Percentiles rank a stretch among this genome's conserved stretches.
Evolutionary conservation across 2,888 invertebrate genomes (phyloP).

Genomic region (Phyllotreta striolata): DNA sequence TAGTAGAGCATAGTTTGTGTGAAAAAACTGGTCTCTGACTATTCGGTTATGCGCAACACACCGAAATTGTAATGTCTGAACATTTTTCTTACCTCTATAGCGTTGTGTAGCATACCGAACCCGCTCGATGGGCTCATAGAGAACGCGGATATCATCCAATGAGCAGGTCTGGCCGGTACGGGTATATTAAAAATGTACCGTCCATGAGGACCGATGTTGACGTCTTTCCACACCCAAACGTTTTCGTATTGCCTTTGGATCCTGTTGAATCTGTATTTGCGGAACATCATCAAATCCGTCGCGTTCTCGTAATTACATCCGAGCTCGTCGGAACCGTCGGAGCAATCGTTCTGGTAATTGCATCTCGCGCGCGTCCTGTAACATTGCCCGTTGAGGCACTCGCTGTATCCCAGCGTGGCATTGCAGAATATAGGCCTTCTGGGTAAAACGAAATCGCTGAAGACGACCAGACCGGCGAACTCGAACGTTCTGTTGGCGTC

Average conservation of each 20-base stretch:
- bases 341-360: conserved; percentile 77
- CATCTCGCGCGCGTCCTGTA: conserved; percentile 77
- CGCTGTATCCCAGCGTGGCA: conserved; percentile 73
- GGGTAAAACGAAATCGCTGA: conserved; percentile 86
- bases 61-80: conserved; percentile 9
- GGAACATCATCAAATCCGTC: conserved; percentile 76
- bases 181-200: conserved; percentile 85
- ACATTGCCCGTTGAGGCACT: conserved; percentile 85
- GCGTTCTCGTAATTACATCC: conserved; percentile 74
- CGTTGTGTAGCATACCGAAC: conserved; percentile 83
- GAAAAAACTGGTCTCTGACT: no score
- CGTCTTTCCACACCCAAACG: conserved; percentile 95
- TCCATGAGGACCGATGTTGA: conserved; percentile 92
- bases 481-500: conserved; percentile 95
- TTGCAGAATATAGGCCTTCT: conserved; percentile 76
- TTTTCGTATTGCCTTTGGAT: conserved; percentile 92
- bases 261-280: conserved; percentile 86
- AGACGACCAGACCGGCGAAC: conserved; percentile 87
- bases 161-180: conserved; percentile 84
- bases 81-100: conserved; percentile 70
- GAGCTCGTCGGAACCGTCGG: conserved; percentile 86
- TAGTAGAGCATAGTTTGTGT: no score
- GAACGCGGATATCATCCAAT: conserved; percentile 94
- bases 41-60: not conserved
- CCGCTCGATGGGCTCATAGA: conserved; percentile 88